Conservation (phyloP, 2,888 invertebrate genomes). For the Tenthredo amoena region DNA sequence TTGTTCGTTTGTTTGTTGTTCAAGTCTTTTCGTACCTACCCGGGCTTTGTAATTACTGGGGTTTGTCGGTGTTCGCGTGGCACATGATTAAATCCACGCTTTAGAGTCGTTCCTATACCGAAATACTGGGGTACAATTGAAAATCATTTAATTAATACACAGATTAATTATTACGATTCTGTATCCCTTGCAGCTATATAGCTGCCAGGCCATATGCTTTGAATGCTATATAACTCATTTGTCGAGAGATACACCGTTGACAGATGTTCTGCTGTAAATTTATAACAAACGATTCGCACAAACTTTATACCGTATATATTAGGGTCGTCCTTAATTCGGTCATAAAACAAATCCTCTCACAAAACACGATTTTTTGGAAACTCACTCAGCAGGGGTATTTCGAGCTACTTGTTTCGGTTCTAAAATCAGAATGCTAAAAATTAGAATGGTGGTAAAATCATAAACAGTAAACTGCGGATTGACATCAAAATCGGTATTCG, state of each 20-base stretch:
- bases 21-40: constrained; percentile 47
- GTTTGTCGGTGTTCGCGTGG: not conserved
- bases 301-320: not conserved
- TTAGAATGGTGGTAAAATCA: too few relatives aligned
- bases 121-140: not conserved
- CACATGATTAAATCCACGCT: constrained; percentile 48
- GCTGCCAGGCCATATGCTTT: not conserved
- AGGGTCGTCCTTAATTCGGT: too few relatives aligned
- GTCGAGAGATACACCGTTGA: not conserved
- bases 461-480: too few relatives aligned
- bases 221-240: not conserved
- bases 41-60: constrained; percentile 46
- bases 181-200: not conserved
- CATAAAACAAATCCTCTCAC: too few relatives aligned
- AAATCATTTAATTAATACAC: constrained; percentile 24
- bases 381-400: too few relatives aligned
- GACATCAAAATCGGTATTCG: too few relatives aligned
- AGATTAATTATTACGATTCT: constrained; percentile 3
- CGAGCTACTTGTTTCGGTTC: too few relatives aligned
- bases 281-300: not conserved
- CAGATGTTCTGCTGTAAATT: not conserved
- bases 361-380: too few relatives aligned
- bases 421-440: too few relatives aligned
- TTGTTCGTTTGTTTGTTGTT: constrained; percentile 37
- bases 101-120: not conserved